phyloP scores from a whole-genome alignment of 2,797 vertebrate genomes.

The Macropodus opercularis region DNA sequence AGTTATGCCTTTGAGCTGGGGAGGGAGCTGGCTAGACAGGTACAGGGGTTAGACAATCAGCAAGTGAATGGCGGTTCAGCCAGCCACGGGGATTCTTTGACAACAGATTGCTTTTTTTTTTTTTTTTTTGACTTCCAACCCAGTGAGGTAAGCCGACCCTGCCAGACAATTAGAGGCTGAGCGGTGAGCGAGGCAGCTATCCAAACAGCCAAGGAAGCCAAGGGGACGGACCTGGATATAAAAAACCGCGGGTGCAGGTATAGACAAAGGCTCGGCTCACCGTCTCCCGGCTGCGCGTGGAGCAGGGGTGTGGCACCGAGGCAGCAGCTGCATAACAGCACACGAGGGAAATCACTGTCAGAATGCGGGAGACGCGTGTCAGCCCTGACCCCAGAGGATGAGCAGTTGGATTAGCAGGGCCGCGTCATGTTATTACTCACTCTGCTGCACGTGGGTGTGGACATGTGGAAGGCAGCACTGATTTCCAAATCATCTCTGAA shows the following conservation, averaged over 20 bases:
- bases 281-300: constrained; percentile 8
- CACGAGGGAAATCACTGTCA: constrained; percentile 73
- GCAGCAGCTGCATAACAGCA: constrained; percentile 62
- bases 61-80: constrained; percentile 7
- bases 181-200: constrained; percentile 22
- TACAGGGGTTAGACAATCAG: constrained; percentile 37
- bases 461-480: constrained; percentile 15
- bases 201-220: constrained; percentile 21
- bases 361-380: constrained; percentile 61
- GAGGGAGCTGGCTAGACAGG: constrained; percentile 16
- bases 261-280: constrained; percentile 19
- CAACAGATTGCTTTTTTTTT: constrained; percentile 20
- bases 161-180: constrained; percentile 37
- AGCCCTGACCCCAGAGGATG: constrained; percentile 64
- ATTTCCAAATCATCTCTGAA: constrained; percentile 20
- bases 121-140: constrained; percentile 25
- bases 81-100: constrained; percentile 16
- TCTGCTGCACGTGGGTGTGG: constrained; percentile 13
- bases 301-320: constrained; percentile 17
- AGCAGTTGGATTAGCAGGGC: constrained; percentile 65
- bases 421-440: constrained; percentile 31
- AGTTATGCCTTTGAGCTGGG: constrained; percentile 32
- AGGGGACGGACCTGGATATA: constrained; percentile 9
- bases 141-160: constrained; percentile 15
- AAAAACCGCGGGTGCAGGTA: constrained; percentile 34